Evolutionary conservation across 2,888 invertebrate genomes (phyloP), one percentile per base, ranked within the genome.

Genomic region (Epinotia brunnichana): DNA sequence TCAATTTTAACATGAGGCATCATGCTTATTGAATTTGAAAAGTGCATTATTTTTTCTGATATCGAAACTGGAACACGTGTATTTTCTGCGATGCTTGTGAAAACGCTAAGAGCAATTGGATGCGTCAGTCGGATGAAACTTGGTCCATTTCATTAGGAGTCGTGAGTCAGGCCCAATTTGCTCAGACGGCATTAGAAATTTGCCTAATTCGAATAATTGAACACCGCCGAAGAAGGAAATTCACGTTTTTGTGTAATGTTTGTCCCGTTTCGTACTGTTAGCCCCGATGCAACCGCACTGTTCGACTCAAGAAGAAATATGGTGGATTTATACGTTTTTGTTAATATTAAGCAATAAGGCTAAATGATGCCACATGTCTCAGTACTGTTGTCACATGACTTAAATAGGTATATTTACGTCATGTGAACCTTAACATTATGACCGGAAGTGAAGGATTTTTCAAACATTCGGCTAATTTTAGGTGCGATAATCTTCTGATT

Each of bases 191-290:
- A 68, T 72, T 72, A 72, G 72, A 72, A 72, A 68, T 72, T 62
- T 41, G 56, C 67, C 67, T 72, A 72, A 72, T 72, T 72, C 72
- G 72, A 68, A 56, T 72, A 68, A 72, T 72, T 72, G 72, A 39
- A 61, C 56, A 54, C 21, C 56, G 53, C 72, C 60, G 67, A 61
- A 61, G 67, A 72, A 72, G 72, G 72, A 72, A 68, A 72, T 72
- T 62, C 67, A 62, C 60, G 61, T 35, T 68, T 62, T 54, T 48
- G 60, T 63, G 70, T 63, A 63, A 63, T 48, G 54, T 39, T 54
- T 54, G 54, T 56, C 15, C 64, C 17, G 15, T 39, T 48, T 48
- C 48, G 48, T 48, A 48, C 41, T 54, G 21, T 54, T 35, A 41
- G 35, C 39, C n/a, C 39, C 7, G n/a, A 39, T n/a, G 51, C 51